These are phyloP conservation scores for Colossoma macropomum DNA, from an alignment of 2,113 vertebrate genomes.

Conservation along the genomic window DNA sequence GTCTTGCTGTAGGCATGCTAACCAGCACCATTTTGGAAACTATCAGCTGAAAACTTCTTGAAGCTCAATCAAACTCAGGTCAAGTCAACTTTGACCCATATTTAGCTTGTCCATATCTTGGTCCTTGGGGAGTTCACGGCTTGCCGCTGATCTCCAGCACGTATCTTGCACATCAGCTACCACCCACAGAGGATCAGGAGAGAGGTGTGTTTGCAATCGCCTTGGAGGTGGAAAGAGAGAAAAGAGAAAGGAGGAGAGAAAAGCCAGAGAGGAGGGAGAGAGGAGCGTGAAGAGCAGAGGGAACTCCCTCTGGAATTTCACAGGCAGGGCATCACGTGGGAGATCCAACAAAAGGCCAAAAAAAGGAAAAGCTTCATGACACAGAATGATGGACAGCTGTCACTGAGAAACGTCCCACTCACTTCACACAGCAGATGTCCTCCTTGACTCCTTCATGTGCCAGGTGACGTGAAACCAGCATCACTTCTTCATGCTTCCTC, in stretches of 20 bases:
- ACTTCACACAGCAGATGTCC: conserved; percentile 22
- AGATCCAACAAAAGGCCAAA: conserved; percentile 22
- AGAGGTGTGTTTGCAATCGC: conserved; percentile 27
- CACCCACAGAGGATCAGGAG: conserved; percentile 32
- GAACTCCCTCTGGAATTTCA: conserved; percentile 69
- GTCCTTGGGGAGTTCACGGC: conserved; percentile 39
- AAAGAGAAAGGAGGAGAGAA: conserved; percentile 55
- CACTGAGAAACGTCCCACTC: background rate
- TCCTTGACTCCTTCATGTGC: conserved; percentile 8
- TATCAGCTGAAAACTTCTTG: background rate
- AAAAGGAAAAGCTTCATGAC: background rate
- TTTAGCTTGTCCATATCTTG: conserved; percentile 22
- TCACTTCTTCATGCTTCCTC: background rate
- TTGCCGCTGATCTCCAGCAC: conserved; percentile 16
- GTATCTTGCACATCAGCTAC: conserved; percentile 20
- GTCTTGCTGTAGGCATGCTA: background rate
- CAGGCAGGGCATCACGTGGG: conserved; percentile 77
- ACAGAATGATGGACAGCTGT: background rate
- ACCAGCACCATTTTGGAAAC: conserved; percentile 32
- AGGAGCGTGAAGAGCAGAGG: conserved; percentile 48
- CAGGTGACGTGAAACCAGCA: background rate
- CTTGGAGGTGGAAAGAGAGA: conserved; percentile 43
- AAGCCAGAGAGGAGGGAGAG: conserved; percentile 21
- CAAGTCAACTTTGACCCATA: conserved; percentile 33
- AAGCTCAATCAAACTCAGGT: conserved; percentile 20